Conservation (phyloP, 2,888 invertebrate species). For the Candidula unifasciata region DNA sequence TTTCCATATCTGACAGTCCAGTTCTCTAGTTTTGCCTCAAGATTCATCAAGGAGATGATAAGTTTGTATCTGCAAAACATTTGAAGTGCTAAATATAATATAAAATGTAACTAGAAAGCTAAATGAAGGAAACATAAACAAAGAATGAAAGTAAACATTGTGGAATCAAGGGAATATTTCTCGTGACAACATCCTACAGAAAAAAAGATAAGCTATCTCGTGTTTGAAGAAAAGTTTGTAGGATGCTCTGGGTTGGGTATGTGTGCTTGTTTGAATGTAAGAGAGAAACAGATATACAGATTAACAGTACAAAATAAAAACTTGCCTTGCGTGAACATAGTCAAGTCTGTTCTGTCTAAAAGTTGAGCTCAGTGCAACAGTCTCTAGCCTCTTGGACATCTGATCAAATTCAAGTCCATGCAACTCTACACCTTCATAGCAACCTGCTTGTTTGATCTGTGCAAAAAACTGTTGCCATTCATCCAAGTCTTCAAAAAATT, state of each 20-base stretch:
- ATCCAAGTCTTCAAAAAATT: constrained; percentile 91
- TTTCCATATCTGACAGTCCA: constrained; percentile 94
- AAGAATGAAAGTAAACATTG: no score
- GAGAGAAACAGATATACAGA: neutral
- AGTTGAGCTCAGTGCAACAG: constrained; percentile 83
- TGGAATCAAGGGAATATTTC: no score
- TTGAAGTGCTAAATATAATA: no score
- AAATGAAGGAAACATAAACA: no score
- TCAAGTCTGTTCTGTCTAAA: constrained; percentile 81
- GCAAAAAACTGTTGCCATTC: constrained; percentile 88
- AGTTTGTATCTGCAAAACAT: constrained; percentile 81
- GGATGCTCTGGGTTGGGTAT: no score
- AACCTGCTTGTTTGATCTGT: constrained; percentile 84
- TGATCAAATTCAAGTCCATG: constrained; percentile 89
- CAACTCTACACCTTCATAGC: constrained; percentile 83
- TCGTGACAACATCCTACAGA: no score
- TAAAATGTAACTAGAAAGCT: no score
- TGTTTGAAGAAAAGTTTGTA: no score
- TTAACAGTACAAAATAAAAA: no score
- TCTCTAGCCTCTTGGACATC: constrained; percentile 84
- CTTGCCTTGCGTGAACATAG: constrained; percentile 71
- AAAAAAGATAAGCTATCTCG: no score
- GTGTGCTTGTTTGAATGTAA: no score
- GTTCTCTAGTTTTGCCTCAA: constrained; percentile 90
- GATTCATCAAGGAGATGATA: constrained; percentile 92